These are phyloP conservation scores for Chelonoidis abingdonii DNA, from an alignment of 2,113 vertebrate species.

Conservation along the genomic window DNA sequence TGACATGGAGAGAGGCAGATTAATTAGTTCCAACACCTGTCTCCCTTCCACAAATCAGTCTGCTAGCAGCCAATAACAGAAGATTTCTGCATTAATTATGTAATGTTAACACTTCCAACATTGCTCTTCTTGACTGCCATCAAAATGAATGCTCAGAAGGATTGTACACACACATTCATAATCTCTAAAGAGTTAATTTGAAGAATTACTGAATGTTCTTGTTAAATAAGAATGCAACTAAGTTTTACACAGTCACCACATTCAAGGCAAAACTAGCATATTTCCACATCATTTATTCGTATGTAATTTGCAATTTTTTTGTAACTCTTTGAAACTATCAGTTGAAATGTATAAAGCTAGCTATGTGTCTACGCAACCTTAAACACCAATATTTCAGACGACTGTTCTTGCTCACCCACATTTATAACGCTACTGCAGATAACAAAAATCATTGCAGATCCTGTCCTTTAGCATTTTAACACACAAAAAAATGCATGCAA, in stretches of 20 bases:
- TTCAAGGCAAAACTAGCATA: background rate
- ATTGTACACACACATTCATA: background rate
- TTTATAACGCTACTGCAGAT: background rate
- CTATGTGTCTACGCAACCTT: background rate
- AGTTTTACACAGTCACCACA: background rate
- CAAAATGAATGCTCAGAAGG: background rate
- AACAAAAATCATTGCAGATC: background rate
- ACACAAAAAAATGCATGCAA: background rate
- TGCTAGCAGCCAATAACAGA: slow-evolving; percentile 18
- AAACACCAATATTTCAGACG: background rate
- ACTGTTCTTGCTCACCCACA: slow-evolving; percentile 14
- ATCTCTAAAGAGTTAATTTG: background rate
- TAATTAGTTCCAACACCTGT: background rate
- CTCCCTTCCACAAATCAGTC: background rate
- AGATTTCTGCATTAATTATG: background rate
- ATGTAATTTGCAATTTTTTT: background rate
- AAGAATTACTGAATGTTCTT: background rate
- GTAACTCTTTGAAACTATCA: background rate
- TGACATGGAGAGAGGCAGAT: background rate
- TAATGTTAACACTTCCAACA: background rate
- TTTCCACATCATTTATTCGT: background rate
- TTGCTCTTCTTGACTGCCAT: background rate
- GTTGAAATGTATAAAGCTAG: background rate
- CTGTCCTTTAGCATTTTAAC: background rate
- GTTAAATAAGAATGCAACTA: background rate